Evolutionary conservation across 2,888 invertebrate genomes (phyloP), one percentile per base, ranked within the genome.

Genomic region (Synanthedon myopaeformis): DNA sequence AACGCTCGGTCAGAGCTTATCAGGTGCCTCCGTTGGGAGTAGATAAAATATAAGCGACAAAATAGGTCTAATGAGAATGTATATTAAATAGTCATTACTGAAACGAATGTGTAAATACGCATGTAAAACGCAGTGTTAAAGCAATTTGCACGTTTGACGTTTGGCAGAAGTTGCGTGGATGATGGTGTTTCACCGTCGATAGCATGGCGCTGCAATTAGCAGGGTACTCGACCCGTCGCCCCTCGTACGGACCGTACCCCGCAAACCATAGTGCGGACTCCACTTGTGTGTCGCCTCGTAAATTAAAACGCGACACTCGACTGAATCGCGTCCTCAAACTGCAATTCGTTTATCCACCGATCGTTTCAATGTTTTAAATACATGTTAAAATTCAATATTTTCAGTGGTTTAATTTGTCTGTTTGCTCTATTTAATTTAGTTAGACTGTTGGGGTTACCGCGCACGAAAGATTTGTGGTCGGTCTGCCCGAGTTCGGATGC

Each of bases 261-360:
- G 70, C 79, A 76, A 72, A 72, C 79, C 76, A 72, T 74, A 65
- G 72, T 76, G 69, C 74, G 68, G 74, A 74, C 67, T 70, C 79
- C 82, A 82, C 84, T 86, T 73, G 74, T 82, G 76, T 85, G 84
- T 82, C 86, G 83, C 80, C 80, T 79, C 80, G 82, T 83, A 86
- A 87, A 86, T 86, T 87, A 85, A 87, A 87, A 86, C 81, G 76
- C 75, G 68, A 69, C 82, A 76, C 86, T 86, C 74, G 74, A 83
- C 78, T 70, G 67, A 72, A 79, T 82, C 76, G 71, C 74, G 65
- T 71, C 68, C 77, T 78, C 77, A 69, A 77, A 74, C 70, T 74
- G 74, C 73, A 72, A 78, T 79, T 78, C 75, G 77, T 74, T 76
- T 66, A 76, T 77, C 70, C 74, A 69, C 71, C 74, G 68, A 74